Percentiles rank a stretch among this genome's conserved stretches.
These are phyloP conservation scores for Thymallus thymallus DNA, from an alignment of 2,113 vertebrate species.

Conservation along the genomic window DNA sequence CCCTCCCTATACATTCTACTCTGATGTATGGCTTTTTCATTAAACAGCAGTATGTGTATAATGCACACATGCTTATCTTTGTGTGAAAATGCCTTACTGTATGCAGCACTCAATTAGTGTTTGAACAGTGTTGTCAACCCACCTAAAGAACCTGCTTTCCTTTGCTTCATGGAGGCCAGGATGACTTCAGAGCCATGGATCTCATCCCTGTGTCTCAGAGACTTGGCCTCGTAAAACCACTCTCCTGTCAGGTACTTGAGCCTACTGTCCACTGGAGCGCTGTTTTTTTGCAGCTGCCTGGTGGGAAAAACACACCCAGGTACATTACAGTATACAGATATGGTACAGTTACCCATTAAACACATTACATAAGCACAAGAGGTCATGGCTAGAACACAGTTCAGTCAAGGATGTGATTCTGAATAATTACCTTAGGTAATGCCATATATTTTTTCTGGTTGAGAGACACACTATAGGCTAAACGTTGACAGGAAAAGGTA, in stretches of 20 bases:
- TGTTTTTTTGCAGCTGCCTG: slow-evolving; percentile 80
- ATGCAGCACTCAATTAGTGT: neutral
- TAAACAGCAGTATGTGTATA: neutral
- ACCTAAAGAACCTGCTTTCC: slow-evolving; percentile 73
- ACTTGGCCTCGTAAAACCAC: slow-evolving; percentile 96
- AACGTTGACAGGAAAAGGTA: neutral
- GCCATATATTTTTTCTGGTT: neutral
- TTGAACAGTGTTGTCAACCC: slow-evolving; percentile 32
- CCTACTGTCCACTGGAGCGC: slow-evolving; percentile 63
- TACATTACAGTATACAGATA: neutral
- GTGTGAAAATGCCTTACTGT: neutral
- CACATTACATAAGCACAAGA: neutral
- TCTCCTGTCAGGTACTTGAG: slow-evolving; percentile 91
- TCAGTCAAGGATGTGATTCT: neutral
- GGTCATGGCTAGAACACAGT: neutral
- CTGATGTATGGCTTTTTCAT: neutral
- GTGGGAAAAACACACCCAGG: slow-evolving; percentile 14
- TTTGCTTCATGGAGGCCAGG: slow-evolving; percentile 86
- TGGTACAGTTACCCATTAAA: neutral
- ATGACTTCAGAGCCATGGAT: slow-evolving; percentile 93
- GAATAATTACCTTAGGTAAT: neutral
- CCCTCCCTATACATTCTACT: neutral
- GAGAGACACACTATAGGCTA: neutral
- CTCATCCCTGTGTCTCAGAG: slow-evolving; percentile 86
- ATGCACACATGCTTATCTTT: neutral